Conservation (phyloP, 1,140 invertebrate species). For the Polypedilum pembai region DNA sequence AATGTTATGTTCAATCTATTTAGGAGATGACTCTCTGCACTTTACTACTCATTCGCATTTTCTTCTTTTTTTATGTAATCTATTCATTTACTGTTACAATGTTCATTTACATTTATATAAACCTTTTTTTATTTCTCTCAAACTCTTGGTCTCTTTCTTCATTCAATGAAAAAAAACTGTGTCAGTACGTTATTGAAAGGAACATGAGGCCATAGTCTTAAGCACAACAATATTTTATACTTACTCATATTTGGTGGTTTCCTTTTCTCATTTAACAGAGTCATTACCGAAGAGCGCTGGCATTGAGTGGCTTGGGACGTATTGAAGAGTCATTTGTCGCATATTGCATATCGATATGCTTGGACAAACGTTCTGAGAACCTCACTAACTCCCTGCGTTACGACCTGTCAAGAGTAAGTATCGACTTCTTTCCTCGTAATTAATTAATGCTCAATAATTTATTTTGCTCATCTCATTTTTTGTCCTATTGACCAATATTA, state of each 20-base stretch:
- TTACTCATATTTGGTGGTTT: background rate
- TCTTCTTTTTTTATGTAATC: too few species aligned
- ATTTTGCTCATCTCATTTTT: constrained; percentile 20
- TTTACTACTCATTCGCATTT: too few species aligned
- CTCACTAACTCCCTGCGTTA: constrained; percentile 36
- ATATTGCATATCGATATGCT: constrained; percentile 46
- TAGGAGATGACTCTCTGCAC: too few species aligned
- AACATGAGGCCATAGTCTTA: background rate
- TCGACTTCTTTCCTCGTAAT: background rate
- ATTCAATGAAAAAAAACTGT: background rate
- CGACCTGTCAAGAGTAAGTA: constrained; percentile 42
- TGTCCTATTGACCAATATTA: constrained; percentile 31
- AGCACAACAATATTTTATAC: background rate
- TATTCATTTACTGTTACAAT: too few species aligned
- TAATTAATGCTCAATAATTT: constrained; percentile 26
- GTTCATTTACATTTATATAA: background rate
- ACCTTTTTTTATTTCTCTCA: background rate
- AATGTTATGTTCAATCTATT: too few species aligned
- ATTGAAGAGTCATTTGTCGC: constrained; percentile 62
- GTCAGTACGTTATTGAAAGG: background rate
- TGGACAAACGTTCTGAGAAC: constrained; percentile 33
- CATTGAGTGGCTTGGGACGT: constrained; percentile 52
- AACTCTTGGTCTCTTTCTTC: background rate
- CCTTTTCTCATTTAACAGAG: constrained; percentile 46
- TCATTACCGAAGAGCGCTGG: constrained; percentile 57